A percentile compares a stretch with the other conserved stretches of the same genome.
Evolutionary conservation across 2,797 vertebrate species (phyloP).

Genomic region (Neosilurus mollespiculum): DNA sequence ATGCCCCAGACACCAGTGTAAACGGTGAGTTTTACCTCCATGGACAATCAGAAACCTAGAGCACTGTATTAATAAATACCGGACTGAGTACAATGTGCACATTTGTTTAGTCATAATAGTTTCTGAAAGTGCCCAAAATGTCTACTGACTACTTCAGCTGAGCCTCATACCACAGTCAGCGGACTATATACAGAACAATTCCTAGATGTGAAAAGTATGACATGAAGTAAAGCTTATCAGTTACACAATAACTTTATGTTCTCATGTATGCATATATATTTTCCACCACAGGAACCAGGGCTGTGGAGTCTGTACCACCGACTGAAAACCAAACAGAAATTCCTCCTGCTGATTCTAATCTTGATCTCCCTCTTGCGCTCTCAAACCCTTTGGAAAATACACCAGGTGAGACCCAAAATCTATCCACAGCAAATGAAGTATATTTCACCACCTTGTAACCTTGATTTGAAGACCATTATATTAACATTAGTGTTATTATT

Average conservation of each 20-base stretch:
- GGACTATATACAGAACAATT: background rate
- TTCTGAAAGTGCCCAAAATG: background rate
- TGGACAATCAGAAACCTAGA: background rate
- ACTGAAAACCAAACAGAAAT: constrained; percentile 17
- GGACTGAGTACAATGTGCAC: background rate
- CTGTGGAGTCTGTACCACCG: constrained; percentile 12
- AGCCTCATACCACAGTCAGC: background rate
- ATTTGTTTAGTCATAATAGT: background rate
- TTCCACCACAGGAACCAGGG: constrained; percentile 24
- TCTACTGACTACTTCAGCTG: background rate
- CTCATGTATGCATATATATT: too few species aligned
- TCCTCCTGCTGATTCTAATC: background rate
- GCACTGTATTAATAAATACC: background rate
- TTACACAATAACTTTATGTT: too few species aligned
- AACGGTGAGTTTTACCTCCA: constrained; percentile 34
- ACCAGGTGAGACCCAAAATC: constrained; percentile 24
- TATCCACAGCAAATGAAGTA: background rate
- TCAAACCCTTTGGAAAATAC: constrained; percentile 5
- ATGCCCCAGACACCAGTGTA: constrained; percentile 19
- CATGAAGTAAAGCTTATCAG: background rate
- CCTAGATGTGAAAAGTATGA: background rate
- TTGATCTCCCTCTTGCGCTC: background rate
- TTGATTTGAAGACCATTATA: background rate
- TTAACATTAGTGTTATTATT: background rate
- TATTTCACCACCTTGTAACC: background rate